A percentile compares a stretch with the other conserved stretches of the same genome.
Conservation (phyloP, 1,140 invertebrate species). For the Orchesella cincta region DNA sequence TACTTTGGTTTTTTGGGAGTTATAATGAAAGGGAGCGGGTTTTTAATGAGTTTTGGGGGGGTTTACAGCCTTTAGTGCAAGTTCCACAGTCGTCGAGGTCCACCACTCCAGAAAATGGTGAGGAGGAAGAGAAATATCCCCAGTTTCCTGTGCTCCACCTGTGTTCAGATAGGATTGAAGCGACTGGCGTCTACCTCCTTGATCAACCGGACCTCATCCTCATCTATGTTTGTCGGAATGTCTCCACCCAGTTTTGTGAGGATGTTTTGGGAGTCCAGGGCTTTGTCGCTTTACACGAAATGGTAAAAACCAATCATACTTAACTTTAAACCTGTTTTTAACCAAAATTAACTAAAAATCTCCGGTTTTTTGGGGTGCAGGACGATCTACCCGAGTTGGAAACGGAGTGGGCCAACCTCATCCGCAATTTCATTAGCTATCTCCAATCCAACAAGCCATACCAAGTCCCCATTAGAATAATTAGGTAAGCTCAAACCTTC, state of each 20-base stretch:
- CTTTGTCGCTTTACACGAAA: slow-evolving; percentile 65
- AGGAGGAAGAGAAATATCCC: slow-evolving; percentile 43
- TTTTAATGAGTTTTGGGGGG: slow-evolving; percentile 30
- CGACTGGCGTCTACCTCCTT: slow-evolving; percentile 86
- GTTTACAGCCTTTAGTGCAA: slow-evolving; percentile 47
- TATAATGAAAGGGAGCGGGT: slow-evolving; percentile 56
- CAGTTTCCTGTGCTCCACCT: slow-evolving; percentile 59
- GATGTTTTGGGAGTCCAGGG: slow-evolving; percentile 69
- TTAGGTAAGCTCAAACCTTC: slow-evolving; percentile 69
- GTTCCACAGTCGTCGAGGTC: slow-evolving; percentile 43
- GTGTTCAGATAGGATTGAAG: slow-evolving; percentile 73
- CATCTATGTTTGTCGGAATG: slow-evolving; percentile 81
- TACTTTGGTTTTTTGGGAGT: slow-evolving; percentile 40
- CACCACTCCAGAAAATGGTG: slow-evolving; percentile 2
- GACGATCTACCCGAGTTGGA: slow-evolving; percentile 76
- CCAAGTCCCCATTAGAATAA: slow-evolving; percentile 73
- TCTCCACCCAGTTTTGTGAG: slow-evolving; percentile 73
- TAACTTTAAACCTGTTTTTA: slow-evolving; percentile 29
- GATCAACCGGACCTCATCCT: slow-evolving; percentile 83
- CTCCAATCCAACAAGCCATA: slow-evolving; percentile 83
- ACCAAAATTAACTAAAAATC: slow-evolving; percentile 29
- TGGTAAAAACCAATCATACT: slow-evolving; percentile 58
- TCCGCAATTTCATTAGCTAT: slow-evolving; percentile 79
- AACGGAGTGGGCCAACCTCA: slow-evolving; percentile 71
- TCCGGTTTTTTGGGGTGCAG: slow-evolving; percentile 58